Evolutionary conservation across 2,797 vertebrate genomes (phyloP), one percentile per base, ranked within the genome.

Genomic region (Alouatta caraya): DNA sequence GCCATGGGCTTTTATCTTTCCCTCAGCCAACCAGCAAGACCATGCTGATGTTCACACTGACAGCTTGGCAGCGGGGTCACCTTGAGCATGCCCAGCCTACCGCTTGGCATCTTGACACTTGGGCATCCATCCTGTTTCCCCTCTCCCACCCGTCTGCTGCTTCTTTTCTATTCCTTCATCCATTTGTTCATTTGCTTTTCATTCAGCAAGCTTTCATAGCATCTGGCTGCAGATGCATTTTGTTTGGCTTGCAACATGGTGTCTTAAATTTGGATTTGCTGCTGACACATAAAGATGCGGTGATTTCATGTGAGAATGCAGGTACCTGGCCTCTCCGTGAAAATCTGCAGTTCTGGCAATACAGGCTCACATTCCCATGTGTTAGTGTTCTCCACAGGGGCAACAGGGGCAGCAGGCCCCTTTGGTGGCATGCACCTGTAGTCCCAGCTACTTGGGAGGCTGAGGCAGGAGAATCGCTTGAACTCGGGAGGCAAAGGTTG

Each of bases 31-130:
- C 59, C 61, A 61, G 72, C 37, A 82, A 87, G 92, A 80, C 76
- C 67, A 48, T 1, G 26, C 3, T 19, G 50, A 26, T 89, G 73
- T 81, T 95, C 88, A 87, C 72, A 28, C 37, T 86, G 95, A 96
- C 90, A 96, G 97, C 75, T 89, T 97, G 96, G 95, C 90, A 76
- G 52, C 26, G 30, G 84, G 95, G 95, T 97, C 93, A 97, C 96
- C 95, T 95, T 97, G 97, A 97, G 80, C 57, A 57, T 84, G 61
- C 94, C 84, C 50, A 28, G 70, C 70, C 95, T 30, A 8, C 95
- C 48, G 17, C 86, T 96, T 91, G 93, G 95, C 93, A 37, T 91
- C 84, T 83, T 91, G 94, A 91, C 90, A 78, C 67, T 73, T 96
- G 97, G 96, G 90, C 95, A 44, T 70, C 88, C 64, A 19, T 92